Conservation (phyloP, 92 coral and sea anemone genomes). For the Heliopora coerulea region DNA sequence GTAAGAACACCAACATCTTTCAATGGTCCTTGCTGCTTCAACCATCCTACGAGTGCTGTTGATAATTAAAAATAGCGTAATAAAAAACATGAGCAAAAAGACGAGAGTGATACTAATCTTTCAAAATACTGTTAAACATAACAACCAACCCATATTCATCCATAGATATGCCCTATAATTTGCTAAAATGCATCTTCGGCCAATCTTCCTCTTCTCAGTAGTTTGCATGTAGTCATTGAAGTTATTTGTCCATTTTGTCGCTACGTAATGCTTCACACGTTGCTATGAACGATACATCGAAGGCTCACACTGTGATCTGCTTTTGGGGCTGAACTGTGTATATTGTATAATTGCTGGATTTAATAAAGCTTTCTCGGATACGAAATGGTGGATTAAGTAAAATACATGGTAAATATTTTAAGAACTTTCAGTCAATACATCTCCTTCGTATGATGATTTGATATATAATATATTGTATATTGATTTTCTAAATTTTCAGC, state of each 20-base stretch:
- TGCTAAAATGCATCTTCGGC: neutral
- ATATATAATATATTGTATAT: too few relatives aligned
- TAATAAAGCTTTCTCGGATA: too few relatives aligned
- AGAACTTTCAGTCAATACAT: too few relatives aligned
- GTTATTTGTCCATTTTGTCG: neutral
- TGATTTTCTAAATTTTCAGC: too few relatives aligned
- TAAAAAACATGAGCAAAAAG: neutral
- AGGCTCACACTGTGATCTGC: constrained; percentile 14
- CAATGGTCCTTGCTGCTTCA: constrained; percentile 79
- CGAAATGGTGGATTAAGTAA: too few relatives aligned
- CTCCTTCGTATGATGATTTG: too few relatives aligned
- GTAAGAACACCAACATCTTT: constrained; percentile 84
- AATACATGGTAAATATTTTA: too few relatives aligned
- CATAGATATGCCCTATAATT: constrained; percentile 14
- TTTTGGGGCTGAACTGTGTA: neutral
- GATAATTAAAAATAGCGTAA: too few relatives aligned
- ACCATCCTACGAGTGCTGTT: constrained; percentile 58
- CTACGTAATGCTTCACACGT: neutral
- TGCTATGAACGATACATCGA: constrained; percentile 18
- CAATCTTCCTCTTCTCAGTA: too few relatives aligned
- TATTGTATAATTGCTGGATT: neutral
- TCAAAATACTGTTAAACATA: neutral
- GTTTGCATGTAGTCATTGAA: neutral
- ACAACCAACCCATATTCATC: constrained; percentile 26
- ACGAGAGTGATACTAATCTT: too few relatives aligned